Conservation (phyloP, 2,113 vertebrate species). For the Dasyurus viverrinus region DNA sequence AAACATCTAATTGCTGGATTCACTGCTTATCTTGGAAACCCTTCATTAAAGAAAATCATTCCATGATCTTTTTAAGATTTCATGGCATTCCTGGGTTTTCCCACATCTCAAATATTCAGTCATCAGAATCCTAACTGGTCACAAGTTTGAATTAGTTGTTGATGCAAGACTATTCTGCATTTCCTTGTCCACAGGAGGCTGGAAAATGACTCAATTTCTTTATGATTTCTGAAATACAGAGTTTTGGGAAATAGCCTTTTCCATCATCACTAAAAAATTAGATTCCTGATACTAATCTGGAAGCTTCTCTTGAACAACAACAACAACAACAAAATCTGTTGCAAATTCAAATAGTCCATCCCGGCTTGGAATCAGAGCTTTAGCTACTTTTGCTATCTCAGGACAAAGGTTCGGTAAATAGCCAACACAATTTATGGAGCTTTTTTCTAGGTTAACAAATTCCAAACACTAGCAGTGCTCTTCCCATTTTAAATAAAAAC, state of each 20-base stretch:
- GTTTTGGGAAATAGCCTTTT: background rate
- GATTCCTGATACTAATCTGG: constrained; percentile 83
- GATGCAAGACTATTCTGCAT: background rate
- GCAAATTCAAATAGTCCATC: constrained; percentile 92
- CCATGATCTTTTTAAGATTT: background rate
- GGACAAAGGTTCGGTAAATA: constrained; percentile 94
- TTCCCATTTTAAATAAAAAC: constrained; percentile 95
- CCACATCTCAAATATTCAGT: too few species aligned
- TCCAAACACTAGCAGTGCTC: constrained; percentile 93
- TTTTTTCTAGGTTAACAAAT: constrained; percentile 93
- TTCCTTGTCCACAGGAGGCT: too few species aligned
- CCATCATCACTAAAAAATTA: background rate
- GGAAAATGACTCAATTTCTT: background rate
- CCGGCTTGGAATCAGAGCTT: constrained; percentile 93
- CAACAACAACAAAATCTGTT: constrained; percentile 92
- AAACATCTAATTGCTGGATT: background rate
- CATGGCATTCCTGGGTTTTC: background rate
- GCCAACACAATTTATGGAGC: constrained; percentile 95
- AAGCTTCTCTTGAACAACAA: constrained; percentile 95
- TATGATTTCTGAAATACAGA: background rate
- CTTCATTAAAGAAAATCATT: background rate
- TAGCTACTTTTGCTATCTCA: constrained; percentile 92
- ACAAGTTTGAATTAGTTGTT: background rate
- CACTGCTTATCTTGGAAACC: too few species aligned
- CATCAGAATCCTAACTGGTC: too few species aligned